Evolutionary conservation across 2,888 invertebrate species (phyloP).

Genomic region (Therioaphis trifolii): DNA sequence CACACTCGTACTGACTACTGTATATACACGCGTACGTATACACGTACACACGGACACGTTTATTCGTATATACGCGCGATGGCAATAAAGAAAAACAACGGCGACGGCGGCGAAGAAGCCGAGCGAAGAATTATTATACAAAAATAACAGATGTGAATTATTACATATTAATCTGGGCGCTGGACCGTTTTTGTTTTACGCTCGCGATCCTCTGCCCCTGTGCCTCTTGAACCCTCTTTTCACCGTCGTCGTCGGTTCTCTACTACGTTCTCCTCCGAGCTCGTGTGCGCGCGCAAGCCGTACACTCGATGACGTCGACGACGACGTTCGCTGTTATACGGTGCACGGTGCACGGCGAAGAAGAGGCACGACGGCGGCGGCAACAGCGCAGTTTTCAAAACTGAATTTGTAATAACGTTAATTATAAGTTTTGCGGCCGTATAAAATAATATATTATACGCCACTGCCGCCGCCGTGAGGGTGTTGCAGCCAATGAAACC

Average conservation of each 20-base stretch:
- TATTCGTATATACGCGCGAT: background rate
- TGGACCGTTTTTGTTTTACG: slow-evolving; percentile 61
- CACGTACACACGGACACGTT: no score
- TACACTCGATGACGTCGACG: background rate
- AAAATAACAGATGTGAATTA: slow-evolving; percentile 65
- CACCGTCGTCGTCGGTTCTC: background rate
- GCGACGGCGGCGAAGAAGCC: slow-evolving; percentile 9
- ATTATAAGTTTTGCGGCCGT: slow-evolving; percentile 60
- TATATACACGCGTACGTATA: background rate
- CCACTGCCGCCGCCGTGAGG: no score
- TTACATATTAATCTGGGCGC: slow-evolving; percentile 65
- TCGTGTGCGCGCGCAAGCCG: background rate
- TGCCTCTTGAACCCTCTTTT: background rate
- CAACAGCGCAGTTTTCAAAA: slow-evolving; percentile 49
- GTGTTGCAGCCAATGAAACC: no score
- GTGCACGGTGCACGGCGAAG: background rate
- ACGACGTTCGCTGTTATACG: background rate
- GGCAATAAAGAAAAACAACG: slow-evolving; percentile 61
- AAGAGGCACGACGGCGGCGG: background rate
- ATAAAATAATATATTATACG: no score
- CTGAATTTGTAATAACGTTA: slow-evolving; percentile 62
- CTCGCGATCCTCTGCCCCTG: background rate
- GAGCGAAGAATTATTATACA: slow-evolving; percentile 60
- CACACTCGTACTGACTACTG: background rate
- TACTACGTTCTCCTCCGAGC: no score